A percentile compares a stretch with the other conserved stretches of the same genome.
phyloP scores from a whole-genome alignment of 2,797 vertebrate species.

The Falco naumanni region DNA sequence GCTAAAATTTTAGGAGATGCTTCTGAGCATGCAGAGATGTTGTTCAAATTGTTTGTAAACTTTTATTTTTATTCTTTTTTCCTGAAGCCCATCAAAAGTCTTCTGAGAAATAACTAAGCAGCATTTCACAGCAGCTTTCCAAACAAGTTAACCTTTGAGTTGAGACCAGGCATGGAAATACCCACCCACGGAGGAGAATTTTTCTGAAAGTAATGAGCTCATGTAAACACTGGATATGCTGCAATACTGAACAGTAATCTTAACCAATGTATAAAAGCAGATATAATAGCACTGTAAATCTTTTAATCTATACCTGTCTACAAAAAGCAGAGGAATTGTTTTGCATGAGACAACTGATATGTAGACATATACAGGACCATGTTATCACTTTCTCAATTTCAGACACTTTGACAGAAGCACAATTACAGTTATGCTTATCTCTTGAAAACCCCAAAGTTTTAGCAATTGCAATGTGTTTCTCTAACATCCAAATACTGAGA shows the following conservation, averaged over 20 bases:
- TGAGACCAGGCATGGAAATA: background rate
- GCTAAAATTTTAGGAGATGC: background rate
- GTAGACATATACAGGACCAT: background rate
- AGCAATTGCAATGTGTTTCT: background rate
- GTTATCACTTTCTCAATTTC: background rate
- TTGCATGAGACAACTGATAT: background rate
- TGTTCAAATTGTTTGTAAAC: background rate
- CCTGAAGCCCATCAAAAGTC: background rate
- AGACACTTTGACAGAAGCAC: background rate
- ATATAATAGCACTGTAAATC: background rate
- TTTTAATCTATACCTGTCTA: background rate
- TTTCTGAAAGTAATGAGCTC: background rate
- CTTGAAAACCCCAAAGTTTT: background rate
- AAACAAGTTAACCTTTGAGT: constrained; percentile 45
- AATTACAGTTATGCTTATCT: background rate
- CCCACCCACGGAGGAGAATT: background rate
- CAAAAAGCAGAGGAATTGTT: background rate
- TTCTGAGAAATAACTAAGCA: background rate
- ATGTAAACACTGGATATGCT: background rate
- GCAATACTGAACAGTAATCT: background rate
- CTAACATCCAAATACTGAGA: background rate
- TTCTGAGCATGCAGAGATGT: background rate
- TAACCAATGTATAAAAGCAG: background rate
- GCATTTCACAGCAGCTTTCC: constrained; percentile 32
- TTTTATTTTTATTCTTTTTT: background rate